A percentile compares a stretch with the other conserved stretches of the same genome.
Evolutionary conservation across 1,140 invertebrate species (phyloP).

Genomic region (Acyrthosiphon pisum): DNA sequence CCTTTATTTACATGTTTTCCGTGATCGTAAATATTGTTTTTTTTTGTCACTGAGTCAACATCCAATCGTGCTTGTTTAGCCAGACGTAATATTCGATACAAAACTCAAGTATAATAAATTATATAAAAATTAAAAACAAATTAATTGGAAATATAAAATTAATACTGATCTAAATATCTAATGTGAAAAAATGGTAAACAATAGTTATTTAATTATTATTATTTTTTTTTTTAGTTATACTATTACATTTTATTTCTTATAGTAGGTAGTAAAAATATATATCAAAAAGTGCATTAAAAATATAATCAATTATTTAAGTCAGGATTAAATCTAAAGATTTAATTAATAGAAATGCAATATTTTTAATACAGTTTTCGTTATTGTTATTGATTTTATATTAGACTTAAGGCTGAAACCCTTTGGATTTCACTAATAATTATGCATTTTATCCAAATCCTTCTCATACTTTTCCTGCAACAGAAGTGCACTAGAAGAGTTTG

Average conservation of each 20-base stretch:
- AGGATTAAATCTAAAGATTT: not conserved
- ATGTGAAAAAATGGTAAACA: not conserved
- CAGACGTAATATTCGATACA: not conserved
- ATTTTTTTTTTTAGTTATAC: too few species aligned
- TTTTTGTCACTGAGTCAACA: not conserved
- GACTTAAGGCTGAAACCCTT: not conserved
- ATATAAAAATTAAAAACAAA: not conserved
- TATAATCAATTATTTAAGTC: not conserved
- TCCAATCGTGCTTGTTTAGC: not conserved
- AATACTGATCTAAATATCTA: not conserved
- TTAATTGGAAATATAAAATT: not conserved
- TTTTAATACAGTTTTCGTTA: not conserved
- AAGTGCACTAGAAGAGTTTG: not conserved
- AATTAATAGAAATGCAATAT: not conserved
- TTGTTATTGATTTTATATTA: not conserved
- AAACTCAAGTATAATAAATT: not conserved
- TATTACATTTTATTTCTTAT: too few species aligned
- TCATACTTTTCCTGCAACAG: not conserved
- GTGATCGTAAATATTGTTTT: constrained; percentile 3
- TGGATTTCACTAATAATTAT: too few species aligned
- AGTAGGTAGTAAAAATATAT: not conserved
- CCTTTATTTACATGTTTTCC: not conserved
- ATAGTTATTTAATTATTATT: not conserved
- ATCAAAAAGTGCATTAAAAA: not conserved
- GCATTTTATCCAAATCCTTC: not conserved